Percentiles rank a stretch among this genome's conserved stretches.
Conservation (phyloP, 2,113 vertebrate genomes). For the Embiotoca jacksoni region DNA sequence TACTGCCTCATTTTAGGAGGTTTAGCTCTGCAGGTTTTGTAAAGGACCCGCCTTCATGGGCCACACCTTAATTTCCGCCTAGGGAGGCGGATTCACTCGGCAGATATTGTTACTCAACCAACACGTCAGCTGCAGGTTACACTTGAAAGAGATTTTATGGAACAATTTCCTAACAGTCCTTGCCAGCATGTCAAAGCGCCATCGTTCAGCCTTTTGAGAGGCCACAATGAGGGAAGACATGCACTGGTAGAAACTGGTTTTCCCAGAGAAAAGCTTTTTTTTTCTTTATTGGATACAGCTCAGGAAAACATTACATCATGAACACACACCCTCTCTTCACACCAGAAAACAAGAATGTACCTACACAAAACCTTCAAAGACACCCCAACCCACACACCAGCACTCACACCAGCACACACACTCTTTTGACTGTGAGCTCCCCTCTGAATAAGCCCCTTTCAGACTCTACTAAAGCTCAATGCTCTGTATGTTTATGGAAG, state of each 20-base stretch:
- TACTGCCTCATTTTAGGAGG: not conserved
- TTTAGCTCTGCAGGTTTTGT: not conserved
- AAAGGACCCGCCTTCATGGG: not conserved
- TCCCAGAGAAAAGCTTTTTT: not conserved
- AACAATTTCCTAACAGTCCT: slow-evolving; percentile 6
- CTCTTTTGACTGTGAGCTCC: slow-evolving; percentile 15
- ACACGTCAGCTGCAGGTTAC: not conserved
- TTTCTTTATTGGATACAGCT: not conserved
- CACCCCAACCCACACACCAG: slow-evolving; percentile 45
- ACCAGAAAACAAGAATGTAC: slow-evolving; percentile 29
- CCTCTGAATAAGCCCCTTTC: slow-evolving; percentile 60
- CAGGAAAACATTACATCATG: slow-evolving; percentile 11
- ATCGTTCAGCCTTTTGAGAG: slow-evolving; percentile 4
- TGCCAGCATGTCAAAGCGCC: not conserved
- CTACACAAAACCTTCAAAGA: slow-evolving; percentile 45
- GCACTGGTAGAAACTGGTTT: not conserved
- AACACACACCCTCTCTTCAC: slow-evolving; percentile 37
- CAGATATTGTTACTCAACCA: not conserved
- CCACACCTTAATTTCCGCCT: not conserved
- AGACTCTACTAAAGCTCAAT: slow-evolving; percentile 1
- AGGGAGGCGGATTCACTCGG: too few species aligned
- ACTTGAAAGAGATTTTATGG: slow-evolving; percentile 11
- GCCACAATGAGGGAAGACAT: slow-evolving; percentile 6
- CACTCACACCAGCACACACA: slow-evolving; percentile 22
- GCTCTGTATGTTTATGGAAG: slow-evolving; percentile 22